phyloP scores from a whole-genome alignment of 92 coral and sea anemone genomes.

The Galaxea fascicularis region DNA sequence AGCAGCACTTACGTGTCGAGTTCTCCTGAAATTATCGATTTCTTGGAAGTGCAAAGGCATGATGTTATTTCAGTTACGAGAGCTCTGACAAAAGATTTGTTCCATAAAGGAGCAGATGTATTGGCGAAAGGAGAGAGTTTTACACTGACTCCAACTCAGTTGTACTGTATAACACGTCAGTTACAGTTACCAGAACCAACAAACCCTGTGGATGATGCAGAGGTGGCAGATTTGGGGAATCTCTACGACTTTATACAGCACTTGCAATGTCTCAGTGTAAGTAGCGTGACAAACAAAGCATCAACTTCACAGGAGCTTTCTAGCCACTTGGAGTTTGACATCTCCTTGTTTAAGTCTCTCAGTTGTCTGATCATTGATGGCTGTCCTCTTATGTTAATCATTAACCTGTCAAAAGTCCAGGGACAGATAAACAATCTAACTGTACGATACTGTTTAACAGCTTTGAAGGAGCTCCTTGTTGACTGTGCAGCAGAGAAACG shows the following conservation, averaged over 20 bases:
- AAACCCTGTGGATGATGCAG: slow-evolving; percentile 64
- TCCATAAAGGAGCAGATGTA: slow-evolving; percentile 67
- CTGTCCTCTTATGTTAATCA: slow-evolving; percentile 82
- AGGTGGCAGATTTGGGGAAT: slow-evolving; percentile 80
- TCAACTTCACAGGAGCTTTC: slow-evolving; percentile 78
- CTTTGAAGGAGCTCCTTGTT: slow-evolving; percentile 90
- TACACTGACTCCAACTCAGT: slow-evolving; percentile 88
- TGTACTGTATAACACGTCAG: slow-evolving; percentile 92
- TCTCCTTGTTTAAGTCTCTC: slow-evolving; percentile 89
- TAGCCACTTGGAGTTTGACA: slow-evolving; percentile 92
- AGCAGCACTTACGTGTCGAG: slow-evolving; percentile 90
- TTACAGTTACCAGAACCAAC: slow-evolving; percentile 90
- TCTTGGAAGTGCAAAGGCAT: slow-evolving; percentile 88
- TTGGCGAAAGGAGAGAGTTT: slow-evolving; percentile 74
- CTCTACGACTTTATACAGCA: slow-evolving; percentile 90
- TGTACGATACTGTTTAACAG: slow-evolving; percentile 73
- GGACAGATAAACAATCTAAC: slow-evolving; percentile 81
- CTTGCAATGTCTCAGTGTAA: slow-evolving; percentile 75
- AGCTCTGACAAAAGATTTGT: slow-evolving; percentile 80
- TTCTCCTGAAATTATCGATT: slow-evolving; percentile 88
- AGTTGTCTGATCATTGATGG: slow-evolving; percentile 77
- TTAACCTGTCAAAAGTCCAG: slow-evolving; percentile 79
- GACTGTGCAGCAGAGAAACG: slow-evolving; percentile 84
- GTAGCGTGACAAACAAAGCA: slow-evolving; percentile 47
- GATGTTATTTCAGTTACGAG: slow-evolving; percentile 93